Evolutionary conservation across 2,888 invertebrate genomes (phyloP), one percentile per base, ranked within the genome.

Genomic region (Drosophila trichaetosa): DNA sequence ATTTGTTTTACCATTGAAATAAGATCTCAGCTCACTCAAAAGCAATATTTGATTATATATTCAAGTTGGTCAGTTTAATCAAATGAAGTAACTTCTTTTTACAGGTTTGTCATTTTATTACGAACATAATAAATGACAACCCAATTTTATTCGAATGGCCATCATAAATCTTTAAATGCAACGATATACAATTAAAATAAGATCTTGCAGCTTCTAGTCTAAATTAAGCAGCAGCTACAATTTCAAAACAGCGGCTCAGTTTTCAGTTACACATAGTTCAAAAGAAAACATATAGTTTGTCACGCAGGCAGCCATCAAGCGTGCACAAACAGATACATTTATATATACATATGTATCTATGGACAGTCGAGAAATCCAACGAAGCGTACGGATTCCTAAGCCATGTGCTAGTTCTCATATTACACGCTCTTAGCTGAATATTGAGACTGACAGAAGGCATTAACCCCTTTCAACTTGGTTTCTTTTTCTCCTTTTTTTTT

Each of bases 331-430:
- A 56, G 65, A 38, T 61, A 56, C 73, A 46, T 57, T 27, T 27
- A 4, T 27, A 42, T n/a, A n/a, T 2, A 13, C 3, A 13, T n/a
- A 16, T 31, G 2, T 24, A 21, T 36, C 2, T 36, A 36, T 36
- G 33, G 18, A 29, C 33, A 49, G 33, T 60, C 18, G 34, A 63
- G 42, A 58, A 21, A 56, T 33, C 5, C 73, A 68, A 24, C 68
- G 69, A 52, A 63, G 34, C 74, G 40, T 34, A 42, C 54, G 66
- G 66, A 71, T 75, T 70, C 42, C 80, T 65, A 63, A 53, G 62
- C 69, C 79, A 80, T 79, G 77, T 77, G 79, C 73, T 76, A 60
- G 62, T 51, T 73, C 69, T 79, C 79, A 51, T 49, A 58, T 79
- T 79, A 73, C 79, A 73, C 31, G 34, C 38, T 60, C 53, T 59